Evolutionary conservation across 2,888 invertebrate genomes (phyloP).

Genomic region (Cecidostiba fungosa): DNA sequence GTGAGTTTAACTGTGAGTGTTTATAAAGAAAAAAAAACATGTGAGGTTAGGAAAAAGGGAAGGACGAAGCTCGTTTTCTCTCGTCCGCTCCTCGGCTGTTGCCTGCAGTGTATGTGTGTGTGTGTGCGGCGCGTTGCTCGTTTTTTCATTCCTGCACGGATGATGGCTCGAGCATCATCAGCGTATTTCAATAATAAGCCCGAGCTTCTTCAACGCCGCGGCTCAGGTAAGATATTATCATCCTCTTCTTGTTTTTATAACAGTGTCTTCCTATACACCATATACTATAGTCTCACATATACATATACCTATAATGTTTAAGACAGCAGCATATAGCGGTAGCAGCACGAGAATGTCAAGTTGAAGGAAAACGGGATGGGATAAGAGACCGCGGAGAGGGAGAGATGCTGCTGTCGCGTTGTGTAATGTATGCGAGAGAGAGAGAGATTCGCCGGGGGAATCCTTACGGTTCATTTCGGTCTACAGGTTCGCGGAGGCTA

Average conservation of each 20-base stretch:
- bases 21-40: background rate
- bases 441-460: constrained; percentile 27
- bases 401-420: constrained; percentile 3
- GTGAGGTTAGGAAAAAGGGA: background rate
- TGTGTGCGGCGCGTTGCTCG: constrained; percentile 49
- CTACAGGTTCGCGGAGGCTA: constrained; percentile 26
- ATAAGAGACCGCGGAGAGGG: background rate
- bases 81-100: constrained; percentile 91
- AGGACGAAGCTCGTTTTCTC: constrained; percentile 81
- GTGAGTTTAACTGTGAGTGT: background rate
- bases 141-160: constrained; percentile 47
- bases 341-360: constrained; percentile 52
- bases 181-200: constrained; percentile 33
- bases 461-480: constrained; percentile 60
- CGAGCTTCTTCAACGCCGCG: constrained; percentile 1
- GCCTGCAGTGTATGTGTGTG: too few species aligned
- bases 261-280: background rate
- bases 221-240: background rate
- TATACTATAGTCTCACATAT: background rate
- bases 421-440: constrained; percentile 37
- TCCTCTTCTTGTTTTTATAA: constrained; percentile 34
- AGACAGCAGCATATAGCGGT: background rate
- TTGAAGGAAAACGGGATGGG: constrained; percentile 41
- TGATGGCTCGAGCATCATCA: constrained; percentile 1
- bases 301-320: background rate